A percentile compares a stretch with the other conserved stretches of the same genome.
phyloP scores from a whole-genome alignment of 2,797 vertebrate species.

The Lophotriccus pileatus region DNA sequence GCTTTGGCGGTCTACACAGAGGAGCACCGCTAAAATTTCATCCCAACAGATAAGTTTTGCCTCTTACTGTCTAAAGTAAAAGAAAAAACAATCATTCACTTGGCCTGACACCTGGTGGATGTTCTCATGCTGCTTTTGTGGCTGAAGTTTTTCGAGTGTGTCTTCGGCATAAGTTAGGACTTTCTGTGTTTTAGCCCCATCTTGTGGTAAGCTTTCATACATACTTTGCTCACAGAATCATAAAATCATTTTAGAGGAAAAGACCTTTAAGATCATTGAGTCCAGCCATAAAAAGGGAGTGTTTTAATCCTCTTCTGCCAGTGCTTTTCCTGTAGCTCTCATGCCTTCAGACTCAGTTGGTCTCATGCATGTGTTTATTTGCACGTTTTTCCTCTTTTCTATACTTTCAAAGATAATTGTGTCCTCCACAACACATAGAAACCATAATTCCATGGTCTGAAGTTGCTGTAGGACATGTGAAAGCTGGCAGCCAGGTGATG shows the following conservation, averaged over 20 bases:
- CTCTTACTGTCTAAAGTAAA: not conserved
- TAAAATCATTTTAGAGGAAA: not conserved
- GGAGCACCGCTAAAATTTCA: not conserved
- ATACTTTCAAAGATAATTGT: not conserved
- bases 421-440: not conserved
- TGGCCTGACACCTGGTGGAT: constrained; percentile 65
- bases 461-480: not conserved
- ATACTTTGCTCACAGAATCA: not conserved
- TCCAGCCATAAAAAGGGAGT: not conserved
- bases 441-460: accelerated
- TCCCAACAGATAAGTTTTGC: not conserved
- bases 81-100: not conserved
- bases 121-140: not conserved
- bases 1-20: accelerated
- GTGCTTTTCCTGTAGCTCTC: not conserved
- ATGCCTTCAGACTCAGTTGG: not conserved
- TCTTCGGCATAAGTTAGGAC: not conserved
- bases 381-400: not conserved
- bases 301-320: not conserved
- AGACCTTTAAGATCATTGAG: not conserved
- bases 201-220: constrained; percentile 31
- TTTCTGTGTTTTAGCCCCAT: constrained; percentile 55
- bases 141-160: not conserved
- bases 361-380: not conserved
- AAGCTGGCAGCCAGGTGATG: not conserved